These are phyloP conservation scores for Copsychus sechellarum DNA, from an alignment of 2,113 vertebrate genomes.

Conservation along the genomic window DNA sequence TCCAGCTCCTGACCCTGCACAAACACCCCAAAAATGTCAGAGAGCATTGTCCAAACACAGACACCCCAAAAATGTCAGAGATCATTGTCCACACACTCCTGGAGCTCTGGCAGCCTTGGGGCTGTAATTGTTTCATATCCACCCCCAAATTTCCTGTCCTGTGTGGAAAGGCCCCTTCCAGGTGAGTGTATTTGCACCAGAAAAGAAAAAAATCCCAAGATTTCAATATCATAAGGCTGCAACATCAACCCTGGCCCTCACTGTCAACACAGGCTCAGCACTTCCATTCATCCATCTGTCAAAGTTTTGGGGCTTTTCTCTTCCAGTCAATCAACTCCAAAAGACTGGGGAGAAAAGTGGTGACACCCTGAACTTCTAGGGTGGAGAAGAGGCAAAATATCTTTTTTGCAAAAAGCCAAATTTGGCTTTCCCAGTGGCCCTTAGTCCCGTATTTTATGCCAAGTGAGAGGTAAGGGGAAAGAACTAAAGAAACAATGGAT, in stretches of 20 bases:
- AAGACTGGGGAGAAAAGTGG: background rate
- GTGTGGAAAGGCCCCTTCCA: background rate
- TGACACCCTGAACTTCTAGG: background rate
- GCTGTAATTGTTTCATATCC: background rate
- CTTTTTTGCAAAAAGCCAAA: background rate
- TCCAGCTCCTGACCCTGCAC: background rate
- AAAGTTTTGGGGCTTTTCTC: background rate
- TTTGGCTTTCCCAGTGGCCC: background rate
- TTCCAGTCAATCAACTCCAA: background rate
- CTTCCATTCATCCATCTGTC: background rate
- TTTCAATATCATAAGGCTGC: background rate
- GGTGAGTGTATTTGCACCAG: background rate
- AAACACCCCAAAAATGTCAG: background rate
- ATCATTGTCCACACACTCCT: fast-evolving
- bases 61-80: background rate
- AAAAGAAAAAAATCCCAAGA: background rate
- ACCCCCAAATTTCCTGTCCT: background rate
- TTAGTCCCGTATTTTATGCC: background rate
- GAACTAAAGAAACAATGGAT: background rate
- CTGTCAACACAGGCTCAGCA: background rate
- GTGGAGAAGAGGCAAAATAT: background rate
- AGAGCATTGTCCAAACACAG: background rate
- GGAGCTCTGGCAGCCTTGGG: background rate
- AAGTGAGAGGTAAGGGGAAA: background rate
- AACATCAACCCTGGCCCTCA: background rate